These are phyloP conservation scores for Paramormyrops hopkinsi DNA, from an alignment of 2,797 vertebrate genomes.

Conservation along the genomic window DNA sequence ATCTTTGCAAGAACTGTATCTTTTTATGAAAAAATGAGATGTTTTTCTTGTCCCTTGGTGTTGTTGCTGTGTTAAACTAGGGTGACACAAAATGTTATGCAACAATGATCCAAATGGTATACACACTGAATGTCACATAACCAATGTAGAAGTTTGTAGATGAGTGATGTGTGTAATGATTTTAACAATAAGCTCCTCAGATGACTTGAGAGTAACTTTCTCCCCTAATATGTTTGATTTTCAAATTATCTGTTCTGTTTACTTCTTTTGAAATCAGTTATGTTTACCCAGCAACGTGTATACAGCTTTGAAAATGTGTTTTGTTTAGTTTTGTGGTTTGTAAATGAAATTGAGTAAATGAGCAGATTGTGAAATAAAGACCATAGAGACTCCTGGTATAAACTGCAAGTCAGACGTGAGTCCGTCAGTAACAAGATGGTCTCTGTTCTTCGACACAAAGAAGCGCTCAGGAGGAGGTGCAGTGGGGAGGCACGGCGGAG, in stretches of 20 bases:
- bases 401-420: not conserved
- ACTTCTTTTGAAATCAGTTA: not conserved
- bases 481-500: not conserved
- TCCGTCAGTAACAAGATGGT: not conserved
- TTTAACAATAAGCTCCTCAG: not conserved
- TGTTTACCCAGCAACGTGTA: not conserved
- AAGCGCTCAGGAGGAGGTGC: slow-evolving; percentile 37
- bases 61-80: not conserved
- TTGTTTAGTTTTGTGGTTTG: not conserved
- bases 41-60: not conserved
- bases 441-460: slow-evolving; percentile 3
- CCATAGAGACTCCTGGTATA: not conserved
- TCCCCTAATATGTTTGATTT: not conserved
- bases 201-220: not conserved
- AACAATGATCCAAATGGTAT: not conserved
- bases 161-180: not conserved
- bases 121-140: not conserved
- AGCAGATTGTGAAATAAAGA: not conserved
- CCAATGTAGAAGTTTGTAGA: not conserved
- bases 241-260: not conserved
- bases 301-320: not conserved
- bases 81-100: not conserved
- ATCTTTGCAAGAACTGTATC: not conserved
- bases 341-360: not conserved
- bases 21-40: not conserved